Base-by-base conservation (phyloP, 2,797 vertebrate species). In the Dryobates pubescens region DNA sequence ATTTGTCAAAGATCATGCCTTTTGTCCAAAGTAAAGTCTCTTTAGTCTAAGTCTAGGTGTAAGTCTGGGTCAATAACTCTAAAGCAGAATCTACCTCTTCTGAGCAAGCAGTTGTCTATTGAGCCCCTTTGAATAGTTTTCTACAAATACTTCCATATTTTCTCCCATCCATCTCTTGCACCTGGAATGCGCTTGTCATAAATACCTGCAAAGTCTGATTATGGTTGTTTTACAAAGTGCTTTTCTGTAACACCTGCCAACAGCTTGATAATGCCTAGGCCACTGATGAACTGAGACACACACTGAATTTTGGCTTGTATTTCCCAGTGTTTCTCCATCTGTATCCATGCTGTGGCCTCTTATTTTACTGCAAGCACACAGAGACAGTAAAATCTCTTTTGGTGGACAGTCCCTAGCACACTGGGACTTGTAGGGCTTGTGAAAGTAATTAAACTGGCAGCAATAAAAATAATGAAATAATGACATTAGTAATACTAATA, bases 91-190 rank as follows among this genome's bases (percentile, higher is more conserved):
- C 30, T 51, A 2, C 4, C 2, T 88, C 7, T 17, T 67, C 23
- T 61, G 58, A 62, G 36, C 8, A 74, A 36, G 3, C 2, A 0
- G 0, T 13, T 59, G 3, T 15, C 32, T 83, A 5, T 1, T 67
- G 32, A 75, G 56, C 1, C 4, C 7, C 54, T 77, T 41, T 53
- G 16, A 80, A 87, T 32, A 6, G 13, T 47, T 74, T 69, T 57
- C 17, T 67, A 53, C 12, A 67, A 82, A 49, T 57, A 6, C 6
- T 24, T 67, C 23, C 13, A 1, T 77, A 63, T 68, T 68, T 95
- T 74, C 8, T 88, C 14, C 10, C 13, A 61, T 61, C 6, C 18
- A 22, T 19, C 13, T 78, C 19, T 88, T 20, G 77, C 24, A 68
- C 4, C 24, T 81, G 34, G 36, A 82, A 54, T 1, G 1, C 90